phyloP scores from a whole-genome alignment of 2,797 vertebrate genomes.

The Cheracebus regulus region DNA sequence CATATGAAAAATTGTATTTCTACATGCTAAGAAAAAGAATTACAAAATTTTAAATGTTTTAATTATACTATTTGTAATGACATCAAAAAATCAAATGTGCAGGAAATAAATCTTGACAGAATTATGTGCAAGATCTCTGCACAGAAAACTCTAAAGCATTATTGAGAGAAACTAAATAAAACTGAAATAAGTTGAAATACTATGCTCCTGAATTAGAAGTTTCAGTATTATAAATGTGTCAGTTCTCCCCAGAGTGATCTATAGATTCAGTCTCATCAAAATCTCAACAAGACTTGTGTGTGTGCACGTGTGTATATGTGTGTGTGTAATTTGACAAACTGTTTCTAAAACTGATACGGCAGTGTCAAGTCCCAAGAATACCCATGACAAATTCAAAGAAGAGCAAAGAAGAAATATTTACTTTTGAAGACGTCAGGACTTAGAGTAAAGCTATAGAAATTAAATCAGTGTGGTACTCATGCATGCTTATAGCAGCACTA shows the following conservation, averaged over 20 bases:
- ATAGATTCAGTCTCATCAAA: background rate
- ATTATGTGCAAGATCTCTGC: background rate
- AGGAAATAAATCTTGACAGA: background rate
- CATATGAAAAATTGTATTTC: background rate
- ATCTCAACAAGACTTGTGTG: background rate
- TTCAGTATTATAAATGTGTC: background rate
- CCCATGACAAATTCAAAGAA: background rate
- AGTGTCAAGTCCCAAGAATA: background rate
- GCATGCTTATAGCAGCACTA: background rate
- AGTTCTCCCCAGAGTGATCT: background rate
- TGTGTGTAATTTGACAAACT: background rate
- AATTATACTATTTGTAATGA: background rate
- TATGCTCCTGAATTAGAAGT: background rate
- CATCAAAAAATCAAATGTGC: background rate
- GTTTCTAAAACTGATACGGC: background rate
- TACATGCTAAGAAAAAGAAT: background rate
- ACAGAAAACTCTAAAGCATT: background rate
- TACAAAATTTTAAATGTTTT: background rate
- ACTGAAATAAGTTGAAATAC: background rate
- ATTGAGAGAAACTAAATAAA: background rate
- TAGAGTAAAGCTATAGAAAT: background rate
- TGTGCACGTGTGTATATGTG: fast-evolving
- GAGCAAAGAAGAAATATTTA: background rate
- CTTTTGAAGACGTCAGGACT: background rate
- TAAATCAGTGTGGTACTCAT: background rate